Base-by-base conservation (phyloP, 2,888 invertebrate genomes). In the Pammene aurita region DNA sequence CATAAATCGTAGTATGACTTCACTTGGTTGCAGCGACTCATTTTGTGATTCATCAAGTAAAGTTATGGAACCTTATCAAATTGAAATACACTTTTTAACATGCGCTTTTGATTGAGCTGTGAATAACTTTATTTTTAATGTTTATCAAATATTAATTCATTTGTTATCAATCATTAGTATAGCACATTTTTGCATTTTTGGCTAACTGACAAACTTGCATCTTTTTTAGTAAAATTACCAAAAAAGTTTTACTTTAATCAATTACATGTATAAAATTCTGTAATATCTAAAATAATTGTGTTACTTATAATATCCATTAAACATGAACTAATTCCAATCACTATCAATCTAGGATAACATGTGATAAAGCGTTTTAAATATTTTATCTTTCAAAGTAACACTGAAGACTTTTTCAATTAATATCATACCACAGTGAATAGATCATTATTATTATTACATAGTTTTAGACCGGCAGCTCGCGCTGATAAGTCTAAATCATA, bases 11-110 rank as follows among this genome's bases (percentile, higher is more conserved):
- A 26, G 26, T 13, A 18, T 62, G 38, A 62, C 50, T 41, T 62
- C 41, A 52, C 35, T 60, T n/a, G 7, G 18, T n/a, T 34, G n/a
- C 14, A 34, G 14, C 46, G 42, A 41, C 42, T 41, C 4, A 10
- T 7, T 46, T 18, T 62, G 41, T 62, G 50, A 62, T 13, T 52
- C 62, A 62, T 13, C 38, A 50, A 16, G 34, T 61, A 46, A 13
- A 50, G 48, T 18, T 34, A 16, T 48, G 13, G 11, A 48, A 35
- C 26, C 2, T 16, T 26, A 61, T 44, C 61, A 61, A 16, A 35
- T 48, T 35, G n/a, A 46, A 58, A 58, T 58, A 11, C 34, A 14
- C 48, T 48, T 10, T 11, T 4, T 50, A 13, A 50, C 16, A n/a
- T 16, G 9, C 48, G 4, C 1, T 50, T 50, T 26, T 11, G 11